Evolutionary conservation across 2,113 vertebrate genomes (phyloP).

Genomic region (Centropristis striata): DNA sequence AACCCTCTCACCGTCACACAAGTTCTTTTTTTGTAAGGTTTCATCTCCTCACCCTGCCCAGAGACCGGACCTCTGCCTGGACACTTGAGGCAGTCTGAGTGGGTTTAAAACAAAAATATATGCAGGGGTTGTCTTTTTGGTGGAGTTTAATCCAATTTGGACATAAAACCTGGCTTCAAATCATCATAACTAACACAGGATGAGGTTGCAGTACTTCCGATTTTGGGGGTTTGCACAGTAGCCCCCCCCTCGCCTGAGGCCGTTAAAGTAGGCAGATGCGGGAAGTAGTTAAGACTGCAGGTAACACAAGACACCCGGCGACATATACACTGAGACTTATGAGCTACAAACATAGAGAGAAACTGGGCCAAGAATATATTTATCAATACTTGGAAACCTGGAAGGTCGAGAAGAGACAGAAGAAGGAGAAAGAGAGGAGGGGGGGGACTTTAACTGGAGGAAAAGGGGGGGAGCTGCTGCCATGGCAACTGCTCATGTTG

Average conservation of each 20-base stretch:
- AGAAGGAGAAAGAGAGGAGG: neutral
- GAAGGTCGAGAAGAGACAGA: neutral
- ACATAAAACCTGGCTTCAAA: neutral
- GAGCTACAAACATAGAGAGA: conserved; percentile 27
- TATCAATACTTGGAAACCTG: conserved; percentile 38
- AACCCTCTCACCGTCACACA: conserved; percentile 13
- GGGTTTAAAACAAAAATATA: neutral
- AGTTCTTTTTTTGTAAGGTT: conserved; percentile 28
- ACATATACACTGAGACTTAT: conserved; percentile 62
- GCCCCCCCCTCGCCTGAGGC: conserved; percentile 16
- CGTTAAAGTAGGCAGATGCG: conserved; percentile 31
- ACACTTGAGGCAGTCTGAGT: neutral
- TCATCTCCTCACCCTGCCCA: conserved; percentile 12
- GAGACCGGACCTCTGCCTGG: conserved; percentile 10
- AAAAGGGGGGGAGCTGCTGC: conserved; percentile 33
- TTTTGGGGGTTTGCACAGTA: conserved; percentile 12
- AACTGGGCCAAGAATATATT: conserved; percentile 32
- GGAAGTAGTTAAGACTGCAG: conserved; percentile 64
- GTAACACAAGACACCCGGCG: conserved; percentile 60
- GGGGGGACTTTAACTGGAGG: neutral
- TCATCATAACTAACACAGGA: conserved; percentile 4
- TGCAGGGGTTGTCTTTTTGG: neutral
- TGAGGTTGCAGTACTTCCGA: neutral
- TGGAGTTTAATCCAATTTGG: neutral
- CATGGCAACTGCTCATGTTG: conserved; percentile 51